Evolutionary conservation across 1,140 invertebrate genomes (phyloP).

Genomic region (Drosophila sp.): DNA sequence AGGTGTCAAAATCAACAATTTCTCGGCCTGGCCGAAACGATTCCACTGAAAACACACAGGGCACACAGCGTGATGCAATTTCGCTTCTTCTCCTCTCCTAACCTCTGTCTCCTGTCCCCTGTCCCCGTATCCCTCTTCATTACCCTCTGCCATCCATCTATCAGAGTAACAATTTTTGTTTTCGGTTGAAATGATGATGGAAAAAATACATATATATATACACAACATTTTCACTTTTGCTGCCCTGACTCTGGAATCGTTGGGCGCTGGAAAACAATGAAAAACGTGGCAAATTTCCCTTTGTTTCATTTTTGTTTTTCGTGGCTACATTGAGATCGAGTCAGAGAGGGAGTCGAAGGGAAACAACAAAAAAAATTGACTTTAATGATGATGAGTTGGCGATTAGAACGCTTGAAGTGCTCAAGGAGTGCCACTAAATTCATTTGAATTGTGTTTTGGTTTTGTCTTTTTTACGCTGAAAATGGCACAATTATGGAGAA

Average conservation of each 20-base stretch:
- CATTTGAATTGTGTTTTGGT: constrained; percentile 60
- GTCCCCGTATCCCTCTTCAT: background rate
- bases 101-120: no score
- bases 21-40: constrained; percentile 67
- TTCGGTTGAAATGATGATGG: constrained; percentile 57
- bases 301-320: constrained; percentile 68
- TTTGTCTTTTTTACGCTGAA: constrained; percentile 36
- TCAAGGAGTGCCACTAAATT: constrained; percentile 55
- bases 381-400: constrained; percentile 81
- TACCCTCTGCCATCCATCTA: background rate
- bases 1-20: constrained; percentile 81
- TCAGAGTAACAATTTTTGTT: constrained; percentile 42
- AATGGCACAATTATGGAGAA: constrained; percentile 65
- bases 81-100: constrained; percentile 41
- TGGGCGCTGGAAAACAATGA: constrained; percentile 68
- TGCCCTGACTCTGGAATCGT: constrained; percentile 12
- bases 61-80: constrained; percentile 78
- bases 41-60: constrained; percentile 58
- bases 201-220: constrained; percentile 12
- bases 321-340: constrained; percentile 38
- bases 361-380: constrained; percentile 65
- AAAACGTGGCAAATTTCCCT: constrained; percentile 81
- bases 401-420: constrained; percentile 62
- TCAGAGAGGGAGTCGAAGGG: constrained; percentile 35
- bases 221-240: constrained; percentile 65